Evolutionary conservation across 1,140 invertebrate genomes (phyloP), one percentile per base, ranked within the genome.

Genomic region (Hyles vespertilio): DNA sequence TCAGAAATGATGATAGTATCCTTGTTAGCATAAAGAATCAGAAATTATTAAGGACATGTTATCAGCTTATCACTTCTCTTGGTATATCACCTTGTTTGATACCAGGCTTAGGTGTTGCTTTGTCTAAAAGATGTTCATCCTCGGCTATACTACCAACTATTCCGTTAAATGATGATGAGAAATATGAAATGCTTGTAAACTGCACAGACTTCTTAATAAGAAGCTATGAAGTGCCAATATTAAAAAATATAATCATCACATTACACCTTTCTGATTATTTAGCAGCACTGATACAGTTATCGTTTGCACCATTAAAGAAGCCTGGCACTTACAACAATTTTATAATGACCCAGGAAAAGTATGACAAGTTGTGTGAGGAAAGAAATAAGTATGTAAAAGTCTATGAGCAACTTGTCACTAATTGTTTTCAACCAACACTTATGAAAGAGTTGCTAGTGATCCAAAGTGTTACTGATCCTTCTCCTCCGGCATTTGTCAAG

Each of bases 361-460:
- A 92, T 77, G 58, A 84, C 8, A 77, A 85, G 65, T 77, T 94
- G 9, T 78, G 76, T 57, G 58, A 63, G 34, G 91, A 93, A 43
- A 90, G 91, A 74, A 66, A 81, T 55, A 76, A 85, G 65, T 94
- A 92, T 78, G 65, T 81, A 62, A 49, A 65, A 43, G 78, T 90
- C 54, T 89, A 95, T 65, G 58, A 91, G 51, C 68, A 89, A 62
- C 74, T 95, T 22, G 78, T 93, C 11, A 71, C 68, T 44, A 91
- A 90, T 56, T 91, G 91, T 51, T 92, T 93, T 67, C 90, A 90
- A 58, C 89, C 91, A 40, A 77, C 91, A 47, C 79, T 94, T 43
- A 92, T 95, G 63, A 93, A 92, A 82, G 94, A 94, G 85, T 85
- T 95, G 8, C 90, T 95, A 87, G 74, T 94, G 22, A 84, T 95